Conservation (phyloP, 2,888 invertebrate genomes). For the Aquatica leii region DNA sequence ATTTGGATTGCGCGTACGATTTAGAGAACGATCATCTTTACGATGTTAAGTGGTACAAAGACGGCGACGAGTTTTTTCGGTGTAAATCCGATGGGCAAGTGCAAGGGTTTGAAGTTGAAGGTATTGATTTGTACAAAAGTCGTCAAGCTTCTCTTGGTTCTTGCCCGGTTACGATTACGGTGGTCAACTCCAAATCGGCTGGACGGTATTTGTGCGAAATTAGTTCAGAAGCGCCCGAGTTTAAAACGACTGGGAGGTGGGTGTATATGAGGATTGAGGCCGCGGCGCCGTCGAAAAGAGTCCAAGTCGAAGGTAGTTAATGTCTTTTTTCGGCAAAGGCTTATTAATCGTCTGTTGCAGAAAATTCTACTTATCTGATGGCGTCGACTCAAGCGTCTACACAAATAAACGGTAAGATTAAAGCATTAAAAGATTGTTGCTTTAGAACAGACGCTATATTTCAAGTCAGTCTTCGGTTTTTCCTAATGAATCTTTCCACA, state of each 20-base stretch:
- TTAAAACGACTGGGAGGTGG: conserved; percentile 41
- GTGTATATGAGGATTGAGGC: conserved; percentile 38
- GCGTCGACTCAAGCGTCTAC: background rate
- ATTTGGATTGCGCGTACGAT: conserved; percentile 53
- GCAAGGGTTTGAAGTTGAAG: conserved; percentile 49
- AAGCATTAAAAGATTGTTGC: no score
- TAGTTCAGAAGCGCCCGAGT: conserved; percentile 51
- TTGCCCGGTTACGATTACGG: conserved; percentile 50
- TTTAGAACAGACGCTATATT: no score
- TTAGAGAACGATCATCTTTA: conserved; percentile 49
- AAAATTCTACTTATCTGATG: background rate
- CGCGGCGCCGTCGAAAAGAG: conserved; percentile 33
- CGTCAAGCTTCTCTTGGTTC: conserved; percentile 46
- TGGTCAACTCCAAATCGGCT: conserved; percentile 46
- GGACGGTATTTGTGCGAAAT: conserved; percentile 56
- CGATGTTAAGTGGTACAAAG: conserved; percentile 57
- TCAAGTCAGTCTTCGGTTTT: no score
- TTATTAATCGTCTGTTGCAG: background rate
- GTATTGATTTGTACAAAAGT: conserved; percentile 46
- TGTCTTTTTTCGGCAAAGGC: background rate
- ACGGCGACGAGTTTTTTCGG: conserved; percentile 52
- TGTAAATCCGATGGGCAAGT: conserved; percentile 47
- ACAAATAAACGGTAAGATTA: conserved; percentile 3
- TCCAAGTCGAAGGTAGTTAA: conserved; percentile 23
- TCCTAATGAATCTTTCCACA: no score